Percentiles rank a stretch among this genome's conserved stretches.
phyloP scores from a whole-genome alignment of 64 coral and sea anemone species.

The Anthopleura sola region DNA sequence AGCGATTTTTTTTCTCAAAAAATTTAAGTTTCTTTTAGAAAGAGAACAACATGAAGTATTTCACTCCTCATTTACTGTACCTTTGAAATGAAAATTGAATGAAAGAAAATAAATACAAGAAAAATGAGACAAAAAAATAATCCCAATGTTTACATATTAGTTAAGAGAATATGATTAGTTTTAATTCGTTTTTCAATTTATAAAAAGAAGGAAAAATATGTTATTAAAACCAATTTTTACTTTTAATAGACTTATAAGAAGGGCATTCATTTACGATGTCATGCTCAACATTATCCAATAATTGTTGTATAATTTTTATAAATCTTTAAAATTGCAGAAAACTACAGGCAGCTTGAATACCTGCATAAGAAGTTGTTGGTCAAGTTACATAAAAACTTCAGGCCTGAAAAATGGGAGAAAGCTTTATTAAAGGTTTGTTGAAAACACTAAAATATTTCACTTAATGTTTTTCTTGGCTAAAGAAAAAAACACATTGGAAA shows the following conservation, averaged over 20 bases:
- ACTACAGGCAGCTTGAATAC: slow-evolving; percentile 27
- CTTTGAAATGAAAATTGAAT: not conserved
- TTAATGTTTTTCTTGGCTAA: no score
- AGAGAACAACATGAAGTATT: not conserved
- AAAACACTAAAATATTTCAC: not conserved
- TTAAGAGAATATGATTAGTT: not conserved
- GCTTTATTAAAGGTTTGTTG: slow-evolving; percentile 61
- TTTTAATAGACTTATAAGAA: no score
- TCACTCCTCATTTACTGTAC: not conserved
- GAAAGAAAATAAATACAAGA: not conserved
- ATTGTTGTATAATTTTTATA: no score
- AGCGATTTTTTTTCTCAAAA: not conserved
- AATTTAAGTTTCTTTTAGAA: not conserved
- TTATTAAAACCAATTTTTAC: no score
- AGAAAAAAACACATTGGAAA: no score
- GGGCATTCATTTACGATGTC: no score
- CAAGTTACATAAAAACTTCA: slow-evolving; percentile 28
- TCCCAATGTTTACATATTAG: not conserved
- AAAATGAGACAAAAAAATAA: not conserved
- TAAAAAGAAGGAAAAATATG: no score
- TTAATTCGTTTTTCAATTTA: not conserved
- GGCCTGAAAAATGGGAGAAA: slow-evolving; percentile 78
- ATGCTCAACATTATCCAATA: no score
- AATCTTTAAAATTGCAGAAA: slow-evolving; percentile 26
- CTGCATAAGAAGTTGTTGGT: slow-evolving; percentile 36